A percentile compares a stretch with the other conserved stretches of the same genome.
Evolutionary conservation across 2,888 invertebrate genomes (phyloP).

Genomic region (Smittia sp.): DNA sequence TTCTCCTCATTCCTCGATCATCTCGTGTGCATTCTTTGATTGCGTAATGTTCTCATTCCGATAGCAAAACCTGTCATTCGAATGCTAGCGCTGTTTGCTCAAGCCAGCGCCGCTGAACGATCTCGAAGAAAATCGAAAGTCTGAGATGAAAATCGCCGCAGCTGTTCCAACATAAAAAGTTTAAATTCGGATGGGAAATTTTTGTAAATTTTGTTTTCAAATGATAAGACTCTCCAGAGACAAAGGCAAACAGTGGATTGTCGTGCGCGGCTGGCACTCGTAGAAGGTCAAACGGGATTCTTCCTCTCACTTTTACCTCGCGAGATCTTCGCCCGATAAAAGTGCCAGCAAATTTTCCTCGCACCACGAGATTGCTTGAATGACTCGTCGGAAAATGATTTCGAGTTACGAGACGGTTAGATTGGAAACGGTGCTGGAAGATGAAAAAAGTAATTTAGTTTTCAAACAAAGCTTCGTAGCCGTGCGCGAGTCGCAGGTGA

Average conservation of each 20-base stretch:
- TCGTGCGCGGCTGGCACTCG: background rate
- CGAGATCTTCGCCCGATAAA: slow-evolving; percentile 1
- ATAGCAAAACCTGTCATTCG: too few species aligned
- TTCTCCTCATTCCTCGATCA: background rate
- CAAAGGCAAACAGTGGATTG: background rate
- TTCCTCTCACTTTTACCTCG: background rate
- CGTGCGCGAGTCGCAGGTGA: background rate
- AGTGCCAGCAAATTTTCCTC: background rate
- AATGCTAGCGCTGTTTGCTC: too few species aligned
- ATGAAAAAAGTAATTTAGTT: background rate
- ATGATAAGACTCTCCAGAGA: background rate
- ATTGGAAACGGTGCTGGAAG: background rate
- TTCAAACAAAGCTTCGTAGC: too few species aligned
- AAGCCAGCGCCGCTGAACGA: too few species aligned
- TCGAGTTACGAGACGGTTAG: background rate
- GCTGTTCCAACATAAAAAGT: background rate
- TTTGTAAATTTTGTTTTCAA: background rate
- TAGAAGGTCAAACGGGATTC: slow-evolving; percentile 9
- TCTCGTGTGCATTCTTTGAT: too few species aligned
- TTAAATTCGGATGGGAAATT: too few species aligned
- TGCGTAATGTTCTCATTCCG: too few species aligned
- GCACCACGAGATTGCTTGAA: background rate
- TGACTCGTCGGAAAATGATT: background rate
- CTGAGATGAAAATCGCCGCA: background rate
- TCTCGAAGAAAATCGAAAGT: slow-evolving; percentile 1